phyloP scores from a whole-genome alignment of 64 coral and sea anemone species.

The Actinia tenebrosa region DNA sequence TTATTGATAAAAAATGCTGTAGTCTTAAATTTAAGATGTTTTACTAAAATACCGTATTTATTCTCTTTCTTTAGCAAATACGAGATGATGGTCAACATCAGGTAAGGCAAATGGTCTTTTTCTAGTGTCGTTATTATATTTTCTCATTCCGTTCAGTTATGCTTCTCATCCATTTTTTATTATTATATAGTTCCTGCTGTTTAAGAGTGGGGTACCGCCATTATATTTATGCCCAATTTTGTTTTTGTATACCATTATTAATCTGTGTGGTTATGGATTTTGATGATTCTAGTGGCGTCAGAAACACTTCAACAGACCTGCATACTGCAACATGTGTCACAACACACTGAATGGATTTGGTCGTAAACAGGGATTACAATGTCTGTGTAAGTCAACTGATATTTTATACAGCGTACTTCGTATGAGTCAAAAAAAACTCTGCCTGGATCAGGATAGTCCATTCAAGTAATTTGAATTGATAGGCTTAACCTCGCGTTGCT shows the following conservation, averaged over 20 bases:
- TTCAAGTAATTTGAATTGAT: background rate
- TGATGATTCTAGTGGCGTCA: constrained; percentile 79
- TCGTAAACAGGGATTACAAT: constrained; percentile 93
- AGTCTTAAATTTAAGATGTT: background rate
- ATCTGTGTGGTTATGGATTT: background rate
- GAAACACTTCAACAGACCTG: constrained; percentile 90
- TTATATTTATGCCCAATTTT: background rate
- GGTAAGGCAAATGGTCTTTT: constrained; percentile 20
- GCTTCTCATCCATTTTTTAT: background rate
- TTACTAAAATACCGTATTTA: background rate
- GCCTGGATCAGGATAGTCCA: background rate
- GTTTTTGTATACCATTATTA: background rate
- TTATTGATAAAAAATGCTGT: background rate
- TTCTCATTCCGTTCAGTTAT: background rate
- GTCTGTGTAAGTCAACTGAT: constrained; percentile 76
- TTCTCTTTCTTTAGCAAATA: constrained; percentile 70
- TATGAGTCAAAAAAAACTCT: background rate
- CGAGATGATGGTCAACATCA: constrained; percentile 98
- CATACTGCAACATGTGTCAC: constrained; percentile 98
- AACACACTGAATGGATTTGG: constrained; percentile 84
- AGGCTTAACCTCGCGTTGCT: background rate
- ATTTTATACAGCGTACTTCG: background rate
- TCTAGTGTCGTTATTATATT: background rate
- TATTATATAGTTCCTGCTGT: background rate
- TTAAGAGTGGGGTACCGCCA: background rate